Base-by-base conservation (phyloP, 2,797 vertebrate genomes). In the Myripristis jacobus region DNA sequence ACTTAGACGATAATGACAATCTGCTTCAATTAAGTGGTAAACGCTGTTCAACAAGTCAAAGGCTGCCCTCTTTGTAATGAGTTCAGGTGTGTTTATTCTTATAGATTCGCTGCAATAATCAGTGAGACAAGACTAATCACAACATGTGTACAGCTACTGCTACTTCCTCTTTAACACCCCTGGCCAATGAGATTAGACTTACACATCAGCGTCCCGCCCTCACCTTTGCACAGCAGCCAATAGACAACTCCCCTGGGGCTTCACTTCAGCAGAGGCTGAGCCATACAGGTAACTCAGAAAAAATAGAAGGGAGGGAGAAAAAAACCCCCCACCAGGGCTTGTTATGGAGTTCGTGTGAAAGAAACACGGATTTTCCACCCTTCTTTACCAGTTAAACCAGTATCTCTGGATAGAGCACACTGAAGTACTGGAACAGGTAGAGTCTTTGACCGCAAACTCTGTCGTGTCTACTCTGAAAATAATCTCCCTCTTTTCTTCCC, bases 311-410 rank as follows among this genome's bases (percentile, higher is more conserved):
- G 24, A 44, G 51, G 15, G 51, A 51, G 21, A 62, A 22, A 82
- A 89, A 91, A 88, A 87, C 90, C 81, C 54, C 82, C 91, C n/a
- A n/a, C 43, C 53, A 77, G 91, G 88, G 93, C 93, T 95, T 84
- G 95, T 93, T 94, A 95, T 97, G 96, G 95, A 95, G 94, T 94
- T 91, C 91, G 94, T 93, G 93, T 95, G 93, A 95, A 92, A 93
- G 91, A 92, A 93, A 92, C 88, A 87, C 90, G 92, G 91, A 93
- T 94, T 92, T 75, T 89, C 87, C 95, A 93, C 90, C 95, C 93
- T 92, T 93, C 78, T 91, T 91, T 95, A 93, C 93, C 92, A 95
- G 89, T 95, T 92, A 90, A 95, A 94, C 93, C 95, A 94, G 93
- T 94, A 94, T 93, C 93, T 94, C 93, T 93, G 93, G 95, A 95